Conservation (phyloP, 2,113 vertebrate species). For the Proteles cristata region DNA sequence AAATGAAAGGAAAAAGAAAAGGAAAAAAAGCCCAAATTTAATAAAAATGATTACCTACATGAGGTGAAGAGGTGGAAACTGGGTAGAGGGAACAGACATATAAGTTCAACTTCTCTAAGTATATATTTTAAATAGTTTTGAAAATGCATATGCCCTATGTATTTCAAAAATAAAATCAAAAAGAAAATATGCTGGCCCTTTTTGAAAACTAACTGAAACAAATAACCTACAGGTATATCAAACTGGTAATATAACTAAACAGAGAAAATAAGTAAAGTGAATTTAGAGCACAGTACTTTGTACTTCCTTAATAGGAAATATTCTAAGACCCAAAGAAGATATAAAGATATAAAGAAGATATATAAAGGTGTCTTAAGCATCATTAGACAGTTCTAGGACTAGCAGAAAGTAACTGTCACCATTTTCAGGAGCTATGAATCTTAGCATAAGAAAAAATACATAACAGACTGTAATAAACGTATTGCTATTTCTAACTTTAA, state of each 20-base stretch:
- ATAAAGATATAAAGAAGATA: not conserved
- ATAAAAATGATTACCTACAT: not conserved
- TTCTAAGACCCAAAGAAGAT: not conserved
- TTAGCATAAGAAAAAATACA: conserved; percentile 13
- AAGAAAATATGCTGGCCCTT: not conserved
- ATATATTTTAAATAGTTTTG: not conserved
- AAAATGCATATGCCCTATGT: not conserved
- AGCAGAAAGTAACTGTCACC: not conserved
- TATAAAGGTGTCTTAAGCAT: not conserved
- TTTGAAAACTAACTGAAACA: conserved; percentile 43
- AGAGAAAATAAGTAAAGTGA: not conserved
- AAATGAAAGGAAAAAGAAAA: not conserved
- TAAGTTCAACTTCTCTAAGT: not conserved
- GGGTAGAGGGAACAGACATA: not conserved
- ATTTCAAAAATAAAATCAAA: conserved; percentile 2
- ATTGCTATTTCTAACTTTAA: conserved; percentile 46
- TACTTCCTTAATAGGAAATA: not conserved
- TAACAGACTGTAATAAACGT: not conserved
- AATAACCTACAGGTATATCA: not conserved
- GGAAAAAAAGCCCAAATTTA: not conserved
- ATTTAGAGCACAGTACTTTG: not conserved
- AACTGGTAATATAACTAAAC: conserved; percentile 1
- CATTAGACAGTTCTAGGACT: not conserved
- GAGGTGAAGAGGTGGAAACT: not conserved
- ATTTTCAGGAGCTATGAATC: not conserved